Evolutionary conservation across 2,888 invertebrate species (phyloP).

Genomic region (Cephus nigrinus): DNA sequence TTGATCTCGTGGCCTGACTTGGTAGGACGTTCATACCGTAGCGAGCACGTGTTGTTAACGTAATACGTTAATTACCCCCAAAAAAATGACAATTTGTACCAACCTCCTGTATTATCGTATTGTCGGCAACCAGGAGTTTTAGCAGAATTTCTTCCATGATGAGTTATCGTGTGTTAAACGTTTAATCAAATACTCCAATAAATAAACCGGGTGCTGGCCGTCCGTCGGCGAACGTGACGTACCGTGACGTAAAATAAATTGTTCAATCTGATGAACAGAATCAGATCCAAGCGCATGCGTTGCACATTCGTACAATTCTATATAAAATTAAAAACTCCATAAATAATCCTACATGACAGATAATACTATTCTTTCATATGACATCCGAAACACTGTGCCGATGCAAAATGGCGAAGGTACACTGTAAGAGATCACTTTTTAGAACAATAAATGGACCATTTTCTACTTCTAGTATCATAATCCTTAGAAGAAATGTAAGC

Average conservation of each 20-base stretch:
- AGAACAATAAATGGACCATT: background rate
- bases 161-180: background rate
- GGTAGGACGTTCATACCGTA: background rate
- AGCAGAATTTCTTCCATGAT: constrained; percentile 73
- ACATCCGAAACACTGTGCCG: background rate
- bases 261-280: background rate
- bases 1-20: background rate
- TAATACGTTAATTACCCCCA: background rate
- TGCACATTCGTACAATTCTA: background rate
- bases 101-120: constrained; percentile 73
- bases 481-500: background rate
- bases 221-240: background rate
- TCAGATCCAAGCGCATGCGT: background rate
- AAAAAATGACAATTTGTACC: constrained; percentile 27
- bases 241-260: background rate
- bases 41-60: constrained; percentile 26
- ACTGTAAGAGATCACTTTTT: background rate
- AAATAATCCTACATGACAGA: background rate
- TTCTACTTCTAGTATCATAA: background rate
- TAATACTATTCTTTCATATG: background rate
- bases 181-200: background rate
- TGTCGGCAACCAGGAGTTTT: constrained; percentile 73
- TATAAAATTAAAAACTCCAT: background rate
- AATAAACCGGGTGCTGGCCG: background rate
- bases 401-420: background rate